These are phyloP conservation scores for Aphelenchoides avenae DNA, from an alignment of 1,140 invertebrate species.

Conservation along the genomic window DNA sequence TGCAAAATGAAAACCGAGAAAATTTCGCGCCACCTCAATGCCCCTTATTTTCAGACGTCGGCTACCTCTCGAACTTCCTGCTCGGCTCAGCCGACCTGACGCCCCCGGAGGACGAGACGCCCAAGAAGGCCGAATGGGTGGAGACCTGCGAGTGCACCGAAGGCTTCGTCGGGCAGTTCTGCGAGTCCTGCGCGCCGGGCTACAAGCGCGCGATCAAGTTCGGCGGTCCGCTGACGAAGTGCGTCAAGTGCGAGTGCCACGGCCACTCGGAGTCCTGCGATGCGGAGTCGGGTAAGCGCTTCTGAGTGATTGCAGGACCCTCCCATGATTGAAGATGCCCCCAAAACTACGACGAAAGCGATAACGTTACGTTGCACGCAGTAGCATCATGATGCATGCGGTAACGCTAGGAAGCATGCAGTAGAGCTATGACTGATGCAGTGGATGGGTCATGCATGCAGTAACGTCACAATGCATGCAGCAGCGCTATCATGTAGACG, in stretches of 20 bases:
- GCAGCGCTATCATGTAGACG: no score
- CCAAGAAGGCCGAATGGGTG: conserved; percentile 75
- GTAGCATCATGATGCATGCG: no score
- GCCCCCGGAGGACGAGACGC: conserved; percentile 62
- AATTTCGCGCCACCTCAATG: background rate
- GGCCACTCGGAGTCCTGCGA: conserved; percentile 86
- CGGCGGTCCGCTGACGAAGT: conserved; percentile 83
- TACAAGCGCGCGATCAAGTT: conserved; percentile 81
- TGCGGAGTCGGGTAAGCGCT: no score
- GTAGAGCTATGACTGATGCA: no score
- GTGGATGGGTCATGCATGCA: no score
- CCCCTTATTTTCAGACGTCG: conserved; percentile 63
- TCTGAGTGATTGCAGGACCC: no score
- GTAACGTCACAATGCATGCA: no score
- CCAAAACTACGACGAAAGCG: no score
- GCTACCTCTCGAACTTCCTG: conserved; percentile 46
- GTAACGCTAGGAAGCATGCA: no score
- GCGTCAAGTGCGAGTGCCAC: conserved; percentile 91
- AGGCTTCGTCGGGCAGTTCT: conserved; percentile 86
- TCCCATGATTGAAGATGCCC: no score
- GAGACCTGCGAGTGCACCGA: conserved; percentile 87
- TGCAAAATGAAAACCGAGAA: no score
- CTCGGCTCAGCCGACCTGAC: conserved; percentile 42
- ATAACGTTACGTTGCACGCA: no score
- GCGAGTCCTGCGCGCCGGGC: conserved; percentile 89